Evolutionary conservation across 2,113 vertebrate genomes (phyloP).

Genomic region (Andinoacara biseriatus): DNA sequence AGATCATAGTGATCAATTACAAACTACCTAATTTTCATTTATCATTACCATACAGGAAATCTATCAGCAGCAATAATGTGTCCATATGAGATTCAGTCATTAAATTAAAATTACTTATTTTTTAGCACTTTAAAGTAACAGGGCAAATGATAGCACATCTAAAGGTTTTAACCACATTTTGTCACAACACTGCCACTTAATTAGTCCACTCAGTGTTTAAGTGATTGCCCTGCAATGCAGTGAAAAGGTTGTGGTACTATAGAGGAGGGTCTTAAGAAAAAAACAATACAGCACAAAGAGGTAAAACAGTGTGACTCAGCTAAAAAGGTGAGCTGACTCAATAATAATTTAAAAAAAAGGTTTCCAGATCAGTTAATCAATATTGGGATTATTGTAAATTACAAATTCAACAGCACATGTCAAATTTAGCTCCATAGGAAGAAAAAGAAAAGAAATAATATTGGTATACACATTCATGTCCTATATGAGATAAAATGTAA

Average conservation of each 20-base stretch:
- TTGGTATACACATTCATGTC: background rate
- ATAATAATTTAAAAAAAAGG: background rate
- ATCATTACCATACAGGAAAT: background rate
- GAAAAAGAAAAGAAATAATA: background rate
- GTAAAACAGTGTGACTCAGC: conserved; percentile 49
- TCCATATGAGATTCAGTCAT: background rate
- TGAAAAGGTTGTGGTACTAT: conserved; percentile 18
- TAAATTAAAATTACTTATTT: background rate
- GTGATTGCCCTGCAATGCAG: conserved; percentile 32
- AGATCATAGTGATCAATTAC: background rate
- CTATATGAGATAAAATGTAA: background rate
- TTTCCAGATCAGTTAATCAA: background rate
- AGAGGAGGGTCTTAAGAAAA: conserved; percentile 25
- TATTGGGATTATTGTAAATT: background rate
- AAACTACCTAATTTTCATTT: background rate
- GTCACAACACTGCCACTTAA: background rate
- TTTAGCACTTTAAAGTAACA: background rate
- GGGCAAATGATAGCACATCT: background rate
- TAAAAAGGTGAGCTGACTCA: conserved; percentile 29
- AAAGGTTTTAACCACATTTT: conserved; percentile 19
- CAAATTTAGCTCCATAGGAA: background rate
- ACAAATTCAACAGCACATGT: background rate
- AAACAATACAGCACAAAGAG: conserved; percentile 29
- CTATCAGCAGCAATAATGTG: background rate
- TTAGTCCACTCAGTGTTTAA: background rate